Evolutionary conservation across 2,113 vertebrate species (phyloP).

Genomic region (Chloroceryle aenea): DNA sequence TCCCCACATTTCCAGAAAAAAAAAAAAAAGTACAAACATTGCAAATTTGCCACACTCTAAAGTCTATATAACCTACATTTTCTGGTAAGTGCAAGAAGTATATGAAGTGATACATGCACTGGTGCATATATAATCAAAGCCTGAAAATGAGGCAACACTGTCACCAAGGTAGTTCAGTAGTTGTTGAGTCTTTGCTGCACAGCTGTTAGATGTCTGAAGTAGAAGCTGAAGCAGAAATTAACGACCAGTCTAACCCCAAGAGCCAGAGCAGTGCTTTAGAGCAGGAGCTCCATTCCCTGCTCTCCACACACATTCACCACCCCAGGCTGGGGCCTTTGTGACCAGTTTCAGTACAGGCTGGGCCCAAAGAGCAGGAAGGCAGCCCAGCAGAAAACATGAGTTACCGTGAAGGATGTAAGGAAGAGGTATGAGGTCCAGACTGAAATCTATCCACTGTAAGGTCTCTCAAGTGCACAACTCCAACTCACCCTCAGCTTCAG

Average conservation of each 20-base stretch:
- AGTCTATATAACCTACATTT: neutral
- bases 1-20: slow-evolving; percentile 40
- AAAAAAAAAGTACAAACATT: slow-evolving; percentile 22
- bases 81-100: slow-evolving; percentile 47
- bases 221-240: neutral
- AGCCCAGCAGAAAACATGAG: neutral
- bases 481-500: rapidly evolving
- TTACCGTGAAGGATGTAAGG: neutral
- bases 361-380: neutral
- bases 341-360: neutral
- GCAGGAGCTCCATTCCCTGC: neutral
- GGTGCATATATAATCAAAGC: neutral
- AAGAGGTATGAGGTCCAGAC: neutral
- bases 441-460: neutral
- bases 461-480: neutral
- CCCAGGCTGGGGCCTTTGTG: neutral
- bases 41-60: neutral
- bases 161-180: neutral
- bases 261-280: neutral
- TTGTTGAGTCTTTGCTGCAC: neutral
- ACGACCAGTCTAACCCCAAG: neutral
- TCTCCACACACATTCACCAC: neutral
- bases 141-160: neutral
- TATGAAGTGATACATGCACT: neutral
- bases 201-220: neutral